Evolutionary conservation across 2,113 vertebrate species (phyloP), one percentile per base, ranked within the genome.

Genomic region (Pangasianodon hypophthalmus): DNA sequence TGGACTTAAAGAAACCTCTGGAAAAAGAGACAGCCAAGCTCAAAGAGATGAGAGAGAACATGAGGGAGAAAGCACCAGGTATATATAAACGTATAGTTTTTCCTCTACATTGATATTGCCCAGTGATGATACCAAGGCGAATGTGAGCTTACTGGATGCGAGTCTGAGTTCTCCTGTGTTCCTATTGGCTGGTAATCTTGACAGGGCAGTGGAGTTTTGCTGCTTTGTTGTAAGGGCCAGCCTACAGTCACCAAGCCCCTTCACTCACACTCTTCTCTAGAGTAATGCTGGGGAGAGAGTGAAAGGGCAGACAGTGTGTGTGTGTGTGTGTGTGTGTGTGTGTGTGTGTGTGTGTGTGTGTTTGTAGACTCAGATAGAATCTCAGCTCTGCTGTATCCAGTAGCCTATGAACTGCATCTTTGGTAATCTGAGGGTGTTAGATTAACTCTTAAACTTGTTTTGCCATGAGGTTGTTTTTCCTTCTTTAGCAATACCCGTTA

Each of bases 1-100:
- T 93, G 67, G 97, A 98, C 92, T 95, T 99, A 87, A 95, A 95
- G 16, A 96, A 95, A 58, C 96, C 97, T 0, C 93, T 99, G 91
- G 96, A 97, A 93, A 98, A 98, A 93, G 98, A 99, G 92, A 93
- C 91, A 0, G 91, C 95, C 88, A 99, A 98, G 91, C 94, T 99
- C 80, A 94, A 93, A 91, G 97, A 98, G 93, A 94, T 99, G 95
- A 97, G 92, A 85, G 94, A 96, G 11, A 88, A 87, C 87, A 18
- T 84, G 50, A 93, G 64, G 48, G 89, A 84, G 0, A 94, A 87
- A 60, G 85, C 89, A 19, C 95, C 94, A 79, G 95, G 96, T 97
- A n/a, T 41, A 44, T 14, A 21, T 24, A 41, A 21, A 41, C 18
- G 2, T 71, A 8, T 77, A 77, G 19, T 77, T 21, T 37, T 84